Evolutionary conservation across 2,888 invertebrate species (phyloP).

Genomic region (Mimumesa dahlbomi): DNA sequence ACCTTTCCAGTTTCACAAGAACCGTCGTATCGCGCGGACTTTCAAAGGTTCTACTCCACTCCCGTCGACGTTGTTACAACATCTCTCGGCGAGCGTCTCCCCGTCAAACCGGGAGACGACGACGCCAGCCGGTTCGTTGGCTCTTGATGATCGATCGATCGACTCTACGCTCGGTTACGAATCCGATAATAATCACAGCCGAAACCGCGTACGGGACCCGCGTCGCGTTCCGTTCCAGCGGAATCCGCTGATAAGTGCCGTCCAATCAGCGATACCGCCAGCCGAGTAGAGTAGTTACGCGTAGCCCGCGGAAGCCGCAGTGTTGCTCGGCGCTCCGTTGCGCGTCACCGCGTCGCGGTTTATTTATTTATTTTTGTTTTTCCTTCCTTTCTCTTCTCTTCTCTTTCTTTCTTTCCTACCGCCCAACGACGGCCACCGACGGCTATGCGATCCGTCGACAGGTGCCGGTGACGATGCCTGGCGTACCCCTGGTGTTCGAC

Average conservation of each 20-base stretch:
- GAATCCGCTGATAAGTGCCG: conserved; percentile 40
- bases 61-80: too few species aligned
- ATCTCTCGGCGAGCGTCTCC: too few species aligned
- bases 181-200: background rate
- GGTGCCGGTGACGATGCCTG: conserved; percentile 35
- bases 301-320: conserved; percentile 35
- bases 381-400: background rate
- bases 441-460: conserved; percentile 24
- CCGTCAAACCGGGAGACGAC: too few species aligned
- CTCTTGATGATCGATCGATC: too few species aligned
- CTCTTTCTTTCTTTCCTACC: too few species aligned
- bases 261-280: conserved; percentile 34
- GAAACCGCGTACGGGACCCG: background rate
- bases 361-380: conserved; percentile 30
- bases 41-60: too few species aligned
- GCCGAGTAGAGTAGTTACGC: conserved; percentile 17
- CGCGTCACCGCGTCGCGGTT: conserved; percentile 52
- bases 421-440: too few species aligned
- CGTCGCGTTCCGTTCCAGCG: background rate
- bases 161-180: conserved; percentile 1
- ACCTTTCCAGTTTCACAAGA: too few species aligned
- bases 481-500: conserved; percentile 33
- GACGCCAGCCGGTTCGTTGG: too few species aligned
- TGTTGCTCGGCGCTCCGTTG: conserved; percentile 55
- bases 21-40: too few species aligned